phyloP scores from a whole-genome alignment of 2,113 vertebrate species.

The Hemiprocne comata region DNA sequence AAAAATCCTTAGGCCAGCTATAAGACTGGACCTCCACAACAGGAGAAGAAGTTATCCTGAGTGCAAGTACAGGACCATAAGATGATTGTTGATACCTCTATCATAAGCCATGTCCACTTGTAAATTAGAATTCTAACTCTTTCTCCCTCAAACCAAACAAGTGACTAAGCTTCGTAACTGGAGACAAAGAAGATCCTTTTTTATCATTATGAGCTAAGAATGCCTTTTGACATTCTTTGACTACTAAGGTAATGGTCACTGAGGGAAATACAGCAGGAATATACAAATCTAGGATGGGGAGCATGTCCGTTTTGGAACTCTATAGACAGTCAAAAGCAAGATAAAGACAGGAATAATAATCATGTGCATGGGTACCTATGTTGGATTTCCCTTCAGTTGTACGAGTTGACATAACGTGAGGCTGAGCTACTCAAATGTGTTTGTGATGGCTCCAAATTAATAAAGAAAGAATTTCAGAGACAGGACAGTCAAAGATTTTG shows the following conservation, averaged over 20 bases:
- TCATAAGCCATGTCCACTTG: not conserved
- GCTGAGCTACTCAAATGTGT: not conserved
- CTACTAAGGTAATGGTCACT: not conserved
- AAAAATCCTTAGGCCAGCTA: not conserved
- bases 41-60: not conserved
- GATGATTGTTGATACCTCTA: not conserved
- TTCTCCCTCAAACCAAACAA: not conserved
- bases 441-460: not conserved
- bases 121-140: not conserved
- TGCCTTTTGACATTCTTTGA: not conserved
- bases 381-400: not conserved
- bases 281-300: not conserved
- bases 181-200: not conserved
- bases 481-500: not conserved
- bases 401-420: not conserved
- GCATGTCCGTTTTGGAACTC: not conserved
- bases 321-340: not conserved
- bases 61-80: not conserved
- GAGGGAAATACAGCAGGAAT: not conserved
- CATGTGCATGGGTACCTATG: accelerated
- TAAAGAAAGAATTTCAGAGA: not conserved
- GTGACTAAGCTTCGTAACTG: not conserved
- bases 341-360: not conserved
- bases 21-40: not conserved
- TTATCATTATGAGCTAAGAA: not conserved